Evolutionary conservation across 2,797 vertebrate genomes (phyloP), one percentile per base, ranked within the genome.

Genomic region (Fratercula arctica): DNA sequence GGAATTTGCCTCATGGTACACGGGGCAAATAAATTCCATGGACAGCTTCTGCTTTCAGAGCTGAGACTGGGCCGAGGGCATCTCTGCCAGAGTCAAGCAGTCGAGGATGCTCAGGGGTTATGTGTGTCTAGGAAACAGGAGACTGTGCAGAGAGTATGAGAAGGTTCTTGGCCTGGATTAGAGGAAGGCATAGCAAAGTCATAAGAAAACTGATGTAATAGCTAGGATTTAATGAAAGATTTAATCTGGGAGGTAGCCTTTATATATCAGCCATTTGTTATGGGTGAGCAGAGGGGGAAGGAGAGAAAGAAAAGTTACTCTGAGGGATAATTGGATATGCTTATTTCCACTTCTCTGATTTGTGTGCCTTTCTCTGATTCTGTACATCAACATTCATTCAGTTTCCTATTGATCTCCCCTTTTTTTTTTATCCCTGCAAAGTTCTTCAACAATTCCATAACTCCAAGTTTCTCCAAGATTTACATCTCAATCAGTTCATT

Each of bases 191-290:
- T 29, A 81, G 77, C 57, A 67, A 80, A 84, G 39, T 60, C 3
- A 0, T 89, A 63, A 87, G 73, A 83, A 93, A 95, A 84, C 67
- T 54, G 85, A 89, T 79, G 90, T 60, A 92, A 54, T 70, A 89
- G 21, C 45, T 89, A 41, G 57, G 68, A 78, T 85, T 92, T 95
- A 89, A 92, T 87, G 81, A 80, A 92, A 95, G 76, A 94, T 85
- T 80, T 94, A 29, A 89, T 89, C 72, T 95, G 53, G 68, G 84
- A 72, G 37, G 69, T 92, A 61, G 57, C 80, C 67, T 94, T 93
- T 90, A 19, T 87, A 19, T 87, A 19, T 92, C 56, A 68, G 72
- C 33, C 64, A 23, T 80, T 96, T 92, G 61, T 90, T 90, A 51
- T 19, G 41, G 53, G 53, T 75, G 72, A 92, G 50, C 68, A 87